Evolutionary conservation across 2,113 vertebrate genomes (phyloP), one percentile per base, ranked within the genome.

Genomic region (Isurus oxyrinchus): DNA sequence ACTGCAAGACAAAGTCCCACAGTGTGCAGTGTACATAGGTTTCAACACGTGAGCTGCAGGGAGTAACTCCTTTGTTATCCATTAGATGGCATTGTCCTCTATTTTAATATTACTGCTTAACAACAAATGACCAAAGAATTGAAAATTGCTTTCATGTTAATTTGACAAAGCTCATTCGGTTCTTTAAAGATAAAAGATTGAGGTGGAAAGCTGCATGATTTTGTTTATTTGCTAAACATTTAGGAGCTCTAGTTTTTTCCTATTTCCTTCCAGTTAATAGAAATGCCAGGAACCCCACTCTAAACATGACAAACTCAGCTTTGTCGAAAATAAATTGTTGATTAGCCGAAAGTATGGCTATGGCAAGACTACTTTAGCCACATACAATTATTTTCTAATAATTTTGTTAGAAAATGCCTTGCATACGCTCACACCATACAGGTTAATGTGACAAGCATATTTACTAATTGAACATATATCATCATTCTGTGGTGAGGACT

Each of bases 31-130:
- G 13, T 14, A 61, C 90, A 2, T 94, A n/a, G 88, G 59, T 40
- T 94, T 63, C 61, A 61, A 59, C 31, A 59, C 3, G 61, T 21
- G 6, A 93, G 31, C 7, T 49, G 21, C 23, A 66, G n/a, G 25
- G 67, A 1, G 40, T 40, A 69, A 44, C 21, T 44, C 40, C 40
- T 72, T 31, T 72, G 0, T 4, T 69, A 35, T 72, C 94, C 94
- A 95, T 69, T 53, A 95, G 94, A 55, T 95, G 94, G 94, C 66
- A 95, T 31, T 40, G 63, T 95, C 3, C 66, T 76, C 67, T 53
- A 49, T 72, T 72, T 95, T 95, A 94, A 69, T 25, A 55, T 31
- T 95, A 16, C 94, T 69, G 59, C 61, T 63, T 23, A 63, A 63
- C 59, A 35, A 57, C 53, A 63, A 31, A 61, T 13, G n/a, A 61